Conservation (phyloP, 2,797 vertebrate species). For the Thaleichthys pacificus region DNA sequence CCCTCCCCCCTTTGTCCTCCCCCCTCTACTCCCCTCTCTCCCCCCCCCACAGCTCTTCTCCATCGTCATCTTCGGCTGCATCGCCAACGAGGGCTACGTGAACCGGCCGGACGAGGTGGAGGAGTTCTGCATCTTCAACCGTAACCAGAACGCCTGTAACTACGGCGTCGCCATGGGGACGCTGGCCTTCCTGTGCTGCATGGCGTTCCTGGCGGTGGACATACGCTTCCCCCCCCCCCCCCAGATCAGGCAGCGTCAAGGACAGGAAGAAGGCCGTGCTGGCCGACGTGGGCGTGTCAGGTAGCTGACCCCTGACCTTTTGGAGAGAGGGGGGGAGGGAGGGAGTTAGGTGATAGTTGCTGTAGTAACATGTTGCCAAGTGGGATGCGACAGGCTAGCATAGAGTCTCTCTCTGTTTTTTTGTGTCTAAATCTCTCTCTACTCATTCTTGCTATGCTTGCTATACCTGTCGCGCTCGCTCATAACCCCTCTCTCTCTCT, state of each 20-base stretch:
- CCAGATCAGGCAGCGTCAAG: constrained; percentile 97
- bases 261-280: constrained; percentile 96
- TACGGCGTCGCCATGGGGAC: constrained; percentile 92
- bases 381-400: constrained; percentile 1
- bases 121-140: constrained; percentile 95
- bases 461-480: background rate
- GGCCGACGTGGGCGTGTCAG: constrained; percentile 88
- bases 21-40: constrained; percentile 6
- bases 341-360: background rate
- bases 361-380: constrained; percentile 4
- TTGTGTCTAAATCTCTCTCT: background rate
- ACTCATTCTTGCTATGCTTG: background rate
- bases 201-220: constrained; percentile 91
- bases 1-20: background rate
- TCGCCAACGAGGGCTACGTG: constrained; percentile 94
- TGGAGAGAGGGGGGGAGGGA: background rate
- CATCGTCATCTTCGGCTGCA: constrained; percentile 93
- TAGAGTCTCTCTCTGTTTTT: background rate
- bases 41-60: constrained; percentile 85
- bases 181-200: constrained; percentile 90
- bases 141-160: constrained; percentile 91
- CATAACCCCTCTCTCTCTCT: background rate
- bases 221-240: constrained; percentile 91
- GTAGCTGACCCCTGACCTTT: constrained; percentile 55
- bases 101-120: constrained; percentile 76